phyloP scores from a whole-genome alignment of 2,113 vertebrate genomes.

The Pelobates fuscus region DNA sequence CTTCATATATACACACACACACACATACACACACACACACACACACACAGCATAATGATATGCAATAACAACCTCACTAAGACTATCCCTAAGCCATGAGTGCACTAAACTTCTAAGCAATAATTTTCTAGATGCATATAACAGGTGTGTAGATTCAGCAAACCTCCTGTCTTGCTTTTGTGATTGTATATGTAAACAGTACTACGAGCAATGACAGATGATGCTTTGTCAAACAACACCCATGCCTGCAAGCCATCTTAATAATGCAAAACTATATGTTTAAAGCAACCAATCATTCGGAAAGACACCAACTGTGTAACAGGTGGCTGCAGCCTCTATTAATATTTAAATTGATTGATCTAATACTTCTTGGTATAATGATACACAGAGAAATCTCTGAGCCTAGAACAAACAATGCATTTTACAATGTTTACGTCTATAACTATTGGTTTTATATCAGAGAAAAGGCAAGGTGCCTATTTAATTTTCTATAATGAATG shows the following conservation, averaged over 20 bases:
- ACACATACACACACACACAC: too few species aligned
- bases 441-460: too few species aligned
- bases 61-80: too few species aligned
- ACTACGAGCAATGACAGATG: not conserved
- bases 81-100: not conserved
- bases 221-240: not conserved
- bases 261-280: conserved; percentile 1
- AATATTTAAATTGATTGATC: not conserved
- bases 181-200: not conserved
- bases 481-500: too few species aligned
- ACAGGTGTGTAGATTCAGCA: conserved; percentile 3
- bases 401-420: too few species aligned
- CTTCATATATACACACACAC: too few species aligned
- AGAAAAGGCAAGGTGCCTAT: too few species aligned
- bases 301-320: not conserved
- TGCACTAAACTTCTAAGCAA: not conserved
- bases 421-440: too few species aligned
- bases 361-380: not conserved
- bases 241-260: not conserved
- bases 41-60: too few species aligned
- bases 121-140: conserved; percentile 1
- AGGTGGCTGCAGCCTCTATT: conserved; percentile 1
- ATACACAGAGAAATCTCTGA: too few species aligned
- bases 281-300: not conserved
- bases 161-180: not conserved